Evolutionary conservation across 2,113 vertebrate species (phyloP).

Genomic region (Andinoacara biseriatus): DNA sequence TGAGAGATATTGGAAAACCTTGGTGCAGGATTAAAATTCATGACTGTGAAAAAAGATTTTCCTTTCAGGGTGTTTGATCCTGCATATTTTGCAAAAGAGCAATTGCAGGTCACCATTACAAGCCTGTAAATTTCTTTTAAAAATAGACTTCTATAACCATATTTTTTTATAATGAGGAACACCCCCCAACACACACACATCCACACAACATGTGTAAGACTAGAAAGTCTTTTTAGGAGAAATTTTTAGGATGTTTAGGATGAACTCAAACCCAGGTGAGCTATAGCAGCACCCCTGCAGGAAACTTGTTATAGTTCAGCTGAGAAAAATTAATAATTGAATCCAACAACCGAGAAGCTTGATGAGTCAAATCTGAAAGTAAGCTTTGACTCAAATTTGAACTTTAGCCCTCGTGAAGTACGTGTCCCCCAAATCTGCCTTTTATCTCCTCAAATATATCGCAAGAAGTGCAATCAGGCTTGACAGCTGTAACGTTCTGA

Average conservation of each 20-base stretch:
- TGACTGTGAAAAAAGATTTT: neutral
- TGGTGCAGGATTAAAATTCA: neutral
- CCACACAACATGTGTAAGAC: too few species aligned
- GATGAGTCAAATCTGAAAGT: accelerated
- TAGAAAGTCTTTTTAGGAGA: too few species aligned
- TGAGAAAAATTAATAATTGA: neutral
- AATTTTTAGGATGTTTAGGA: too few species aligned
- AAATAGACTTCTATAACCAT: too few species aligned
- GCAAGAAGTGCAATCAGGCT: neutral
- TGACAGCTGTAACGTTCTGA: too few species aligned
- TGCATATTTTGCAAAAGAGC: too few species aligned
- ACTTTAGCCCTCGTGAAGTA: neutral
- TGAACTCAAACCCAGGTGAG: neutral
- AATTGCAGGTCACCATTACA: too few species aligned
- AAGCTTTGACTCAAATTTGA: neutral
- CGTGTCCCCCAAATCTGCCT: too few species aligned
- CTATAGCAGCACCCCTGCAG: neutral
- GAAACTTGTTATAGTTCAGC: neutral
- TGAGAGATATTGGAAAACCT: neutral
- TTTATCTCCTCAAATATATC: neutral
- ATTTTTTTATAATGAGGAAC: too few species aligned
- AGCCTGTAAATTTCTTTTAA: too few species aligned
- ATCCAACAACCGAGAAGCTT: neutral
- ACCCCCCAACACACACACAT: too few species aligned
- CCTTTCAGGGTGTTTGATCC: too few species aligned